Conservation (phyloP, 2,888 invertebrate species). For the Cacoxenus indagator region DNA sequence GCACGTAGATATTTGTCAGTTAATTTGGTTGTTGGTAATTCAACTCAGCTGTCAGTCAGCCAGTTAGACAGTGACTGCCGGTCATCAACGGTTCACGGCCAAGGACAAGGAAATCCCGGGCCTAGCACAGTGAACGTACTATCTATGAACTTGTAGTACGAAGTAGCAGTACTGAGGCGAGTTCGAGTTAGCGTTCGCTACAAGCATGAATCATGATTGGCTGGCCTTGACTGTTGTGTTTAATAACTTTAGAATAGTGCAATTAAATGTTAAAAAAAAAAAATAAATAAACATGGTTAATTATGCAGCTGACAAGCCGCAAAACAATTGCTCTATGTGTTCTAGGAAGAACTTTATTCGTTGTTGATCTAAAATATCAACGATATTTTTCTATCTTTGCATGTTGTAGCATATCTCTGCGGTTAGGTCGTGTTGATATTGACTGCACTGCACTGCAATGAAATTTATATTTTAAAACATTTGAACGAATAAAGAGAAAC, state of each 20-base stretch:
- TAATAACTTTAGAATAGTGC: slow-evolving; percentile 21
- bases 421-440: neutral
- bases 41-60: neutral
- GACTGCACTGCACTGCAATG: too few species aligned
- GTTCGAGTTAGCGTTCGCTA: neutral
- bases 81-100: slow-evolving; percentile 61
- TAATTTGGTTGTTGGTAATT: neutral
- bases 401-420: neutral
- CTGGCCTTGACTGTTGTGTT: slow-evolving; percentile 23
- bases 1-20: slow-evolving; percentile 20
- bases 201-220: slow-evolving; percentile 15
- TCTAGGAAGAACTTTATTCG: slow-evolving; percentile 13
- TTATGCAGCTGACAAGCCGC: slow-evolving; percentile 12
- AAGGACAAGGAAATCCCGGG: slow-evolving; percentile 63
- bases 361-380: neutral
- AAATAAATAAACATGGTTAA: slow-evolving; percentile 25
- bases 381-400: neutral
- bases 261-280: slow-evolving; percentile 23
- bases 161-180: neutral
- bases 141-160: too few species aligned
- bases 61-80: slow-evolving; percentile 49
- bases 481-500: neutral
- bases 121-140: slow-evolving; percentile 43
- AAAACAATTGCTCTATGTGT: slow-evolving; percentile 7
- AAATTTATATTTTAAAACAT: neutral